A percentile compares a stretch with the other conserved stretches of the same genome.
Evolutionary conservation across 1,140 invertebrate genomes (phyloP).

Genomic region (Lepidurus packardi): DNA sequence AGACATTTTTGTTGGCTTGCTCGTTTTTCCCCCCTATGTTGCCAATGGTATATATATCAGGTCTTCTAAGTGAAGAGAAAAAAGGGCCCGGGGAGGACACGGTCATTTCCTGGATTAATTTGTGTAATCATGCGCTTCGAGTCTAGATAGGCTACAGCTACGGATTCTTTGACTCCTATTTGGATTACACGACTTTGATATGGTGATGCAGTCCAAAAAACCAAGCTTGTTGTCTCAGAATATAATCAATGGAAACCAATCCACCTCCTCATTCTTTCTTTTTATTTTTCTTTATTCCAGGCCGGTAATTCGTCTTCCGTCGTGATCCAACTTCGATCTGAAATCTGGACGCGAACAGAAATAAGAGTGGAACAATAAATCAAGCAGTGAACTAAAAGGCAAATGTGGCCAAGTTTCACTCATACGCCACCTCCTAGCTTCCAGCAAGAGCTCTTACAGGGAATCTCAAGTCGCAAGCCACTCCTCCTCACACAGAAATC

Average conservation of each 20-base stretch:
- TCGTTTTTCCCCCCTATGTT: neutral
- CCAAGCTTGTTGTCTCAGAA: neutral
- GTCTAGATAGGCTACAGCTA: neutral
- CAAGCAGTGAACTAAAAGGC: no score
- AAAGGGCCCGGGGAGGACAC: no score
- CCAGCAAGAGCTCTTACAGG: no score
- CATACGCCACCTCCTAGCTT: no score
- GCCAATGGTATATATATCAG: no score
- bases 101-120: neutral
- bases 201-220: neutral
- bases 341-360: no score
- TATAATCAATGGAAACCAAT: neutral
- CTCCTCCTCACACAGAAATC: no score
- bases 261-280: neutral
- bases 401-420: no score
- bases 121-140: neutral
- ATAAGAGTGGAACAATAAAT: no score
- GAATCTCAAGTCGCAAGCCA: no score
- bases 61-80: no score
- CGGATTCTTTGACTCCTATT: neutral
- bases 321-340: neutral
- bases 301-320: neutral
- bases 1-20: slow-evolving; percentile 16
- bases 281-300: neutral
- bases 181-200: neutral